A percentile compares a stretch with the other conserved stretches of the same genome.
Evolutionary conservation across 2,888 invertebrate species (phyloP).

Genomic region (Ariolimax columbianus): DNA sequence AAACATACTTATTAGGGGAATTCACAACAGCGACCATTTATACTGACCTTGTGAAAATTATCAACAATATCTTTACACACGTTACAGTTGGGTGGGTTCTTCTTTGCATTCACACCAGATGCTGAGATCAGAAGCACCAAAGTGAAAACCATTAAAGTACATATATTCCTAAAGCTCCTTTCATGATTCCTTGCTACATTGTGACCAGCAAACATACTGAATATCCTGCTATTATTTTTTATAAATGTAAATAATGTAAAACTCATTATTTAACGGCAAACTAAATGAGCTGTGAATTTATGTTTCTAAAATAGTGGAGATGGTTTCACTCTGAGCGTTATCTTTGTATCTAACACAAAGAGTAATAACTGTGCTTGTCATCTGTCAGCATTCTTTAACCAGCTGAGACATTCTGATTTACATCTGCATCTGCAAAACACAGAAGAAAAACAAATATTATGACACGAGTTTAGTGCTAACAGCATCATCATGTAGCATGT

Average conservation of each 20-base stretch:
- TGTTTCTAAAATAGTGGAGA: not conserved
- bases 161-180: slow-evolving; percentile 1
- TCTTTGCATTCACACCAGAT: slow-evolving; percentile 40
- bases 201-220: not conserved
- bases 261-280: slow-evolving; percentile 1
- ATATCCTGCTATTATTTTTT: not conserved
- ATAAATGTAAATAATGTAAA: slow-evolving; percentile 5
- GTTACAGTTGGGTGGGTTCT: slow-evolving; percentile 51
- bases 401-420: not conserved
- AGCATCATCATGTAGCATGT: too few species aligned
- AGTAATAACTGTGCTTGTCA: not conserved
- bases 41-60: slow-evolving; percentile 66
- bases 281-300: not conserved
- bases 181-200: not conserved
- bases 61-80: slow-evolving; percentile 65
- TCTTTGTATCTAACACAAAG: not conserved
- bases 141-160: not conserved
- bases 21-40: too few species aligned
- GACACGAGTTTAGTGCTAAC: too few species aligned
- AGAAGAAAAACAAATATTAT: not conserved
- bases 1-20: too few species aligned
- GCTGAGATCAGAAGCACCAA: slow-evolving; percentile 32
- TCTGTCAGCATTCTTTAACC: not conserved
- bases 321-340: not conserved
- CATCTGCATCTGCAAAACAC: not conserved